Evolutionary conservation across 1,140 invertebrate species (phyloP), one percentile per base, ranked within the genome.

Genomic region (Asobara japonica): DNA sequence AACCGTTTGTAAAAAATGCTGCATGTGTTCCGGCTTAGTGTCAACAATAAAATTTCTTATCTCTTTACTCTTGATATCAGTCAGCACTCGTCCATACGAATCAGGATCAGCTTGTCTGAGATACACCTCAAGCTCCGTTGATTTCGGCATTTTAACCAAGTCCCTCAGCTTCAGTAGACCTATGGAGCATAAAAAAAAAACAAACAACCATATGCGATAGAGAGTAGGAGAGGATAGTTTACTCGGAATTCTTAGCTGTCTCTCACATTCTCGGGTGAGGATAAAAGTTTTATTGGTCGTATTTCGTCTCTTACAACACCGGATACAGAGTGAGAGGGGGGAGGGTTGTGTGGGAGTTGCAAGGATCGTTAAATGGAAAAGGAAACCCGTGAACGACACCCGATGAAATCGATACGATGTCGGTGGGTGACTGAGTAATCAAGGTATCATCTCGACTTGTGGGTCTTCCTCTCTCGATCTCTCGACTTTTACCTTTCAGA

Each of bases 21-120:
- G 89, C 83, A 92, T 89, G 77, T 91, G 87, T 74, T 88, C 83
- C 0, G 89, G 83, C 71, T 88, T 89, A 5, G 90, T 91, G 78
- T 92, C 91, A 18, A 91, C 88, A 51, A 92, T 88, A 51, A 92
- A 76, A 79, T 91, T 91, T 73, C 87, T 87, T 70, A 92, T 90
- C 76, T 90, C 90, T 76, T 90, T 89, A 72, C 79, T 86, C 79
- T 91, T 91, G 72, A 91, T 89, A 72, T 91, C 90, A 41, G 86
- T 86, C 0, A 92, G 84, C 22, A 91, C 89, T 71, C 89, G 86
- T 65, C 88, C 84, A 76, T 91, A 92, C 10, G 88, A 89, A 33
- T 86, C 84, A 3, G 89, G 89, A 72, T 89, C 89, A 2, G 89
- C 88, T 78, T 92, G 90, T 48, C 90, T 84, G 38, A 91, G 86